These are phyloP conservation scores for Geophilus truncorum DNA, from an alignment of 2,888 invertebrate species.

Conservation along the genomic window DNA sequence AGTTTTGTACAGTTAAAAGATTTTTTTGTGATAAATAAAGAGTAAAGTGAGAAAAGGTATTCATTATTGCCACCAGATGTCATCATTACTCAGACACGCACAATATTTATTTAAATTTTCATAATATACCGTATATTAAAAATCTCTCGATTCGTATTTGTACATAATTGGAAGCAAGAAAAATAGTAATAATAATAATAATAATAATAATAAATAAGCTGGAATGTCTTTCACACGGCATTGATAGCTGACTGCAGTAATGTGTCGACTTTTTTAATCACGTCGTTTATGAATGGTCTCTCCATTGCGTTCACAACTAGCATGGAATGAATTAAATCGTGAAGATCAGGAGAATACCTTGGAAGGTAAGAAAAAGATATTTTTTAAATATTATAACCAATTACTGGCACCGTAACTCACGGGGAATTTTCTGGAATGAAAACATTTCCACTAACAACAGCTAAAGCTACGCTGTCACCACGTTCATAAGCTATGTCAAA, in stretches of 20 bases:
- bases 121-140: no score
- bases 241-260: neutral
- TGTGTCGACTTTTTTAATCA: slow-evolving; percentile 56
- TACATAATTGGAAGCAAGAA: neutral
- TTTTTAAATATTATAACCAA: neutral
- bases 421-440: slow-evolving; percentile 64
- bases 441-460: slow-evolving; percentile 69
- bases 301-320: slow-evolving; percentile 69
- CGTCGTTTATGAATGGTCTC: slow-evolving; percentile 68
- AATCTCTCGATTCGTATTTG: neutral
- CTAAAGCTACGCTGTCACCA: slow-evolving; percentile 80
- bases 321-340: slow-evolving; percentile 64
- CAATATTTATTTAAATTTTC: neutral
- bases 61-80: neutral
- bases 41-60: neutral
- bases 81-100: neutral
- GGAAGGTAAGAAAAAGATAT: neutral
- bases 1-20: neutral
- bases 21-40: neutral
- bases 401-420: slow-evolving; percentile 47
- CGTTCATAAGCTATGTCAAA: slow-evolving; percentile 77
- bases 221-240: neutral
- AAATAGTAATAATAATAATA: neutral
- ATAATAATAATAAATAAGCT: neutral
- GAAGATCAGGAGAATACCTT: slow-evolving; percentile 58